Evolutionary conservation across 2,888 invertebrate species (phyloP).

Genomic region (Galerucella calmariensis): DNA sequence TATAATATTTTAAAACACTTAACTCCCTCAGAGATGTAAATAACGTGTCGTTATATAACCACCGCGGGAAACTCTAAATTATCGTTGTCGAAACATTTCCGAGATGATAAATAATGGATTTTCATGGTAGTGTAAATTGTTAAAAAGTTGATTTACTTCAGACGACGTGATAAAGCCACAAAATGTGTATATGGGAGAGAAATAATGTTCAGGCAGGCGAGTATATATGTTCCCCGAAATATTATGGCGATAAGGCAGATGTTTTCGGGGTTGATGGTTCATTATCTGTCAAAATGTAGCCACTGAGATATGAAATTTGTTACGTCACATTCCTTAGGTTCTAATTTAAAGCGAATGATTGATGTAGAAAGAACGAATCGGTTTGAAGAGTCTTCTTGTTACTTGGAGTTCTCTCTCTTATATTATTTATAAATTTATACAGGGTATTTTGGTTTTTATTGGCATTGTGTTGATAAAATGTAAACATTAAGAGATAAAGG

Average conservation of each 20-base stretch:
- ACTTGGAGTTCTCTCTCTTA: background rate
- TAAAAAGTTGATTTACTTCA: constrained; percentile 39
- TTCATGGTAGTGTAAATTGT: constrained; percentile 37
- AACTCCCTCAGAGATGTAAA: constrained; percentile 13
- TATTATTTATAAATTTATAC: background rate
- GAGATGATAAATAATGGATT: constrained; percentile 35
- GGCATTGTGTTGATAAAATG: too few species aligned
- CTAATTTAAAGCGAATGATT: constrained; percentile 16
- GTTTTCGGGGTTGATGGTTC: constrained; percentile 22
- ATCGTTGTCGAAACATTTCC: constrained; percentile 30
- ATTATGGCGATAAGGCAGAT: constrained; percentile 19
- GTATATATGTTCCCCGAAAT: constrained; percentile 14
- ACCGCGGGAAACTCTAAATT: constrained; percentile 24
- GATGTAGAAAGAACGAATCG: background rate
- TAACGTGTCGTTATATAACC: constrained; percentile 4
- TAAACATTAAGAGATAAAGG: too few species aligned
- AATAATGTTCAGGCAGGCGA: constrained; percentile 22
- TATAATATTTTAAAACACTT: background rate
- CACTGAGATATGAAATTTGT: constrained; percentile 20
- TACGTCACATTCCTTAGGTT: constrained; percentile 3
- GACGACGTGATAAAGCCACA: constrained; percentile 26
- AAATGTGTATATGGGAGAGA: constrained; percentile 18
- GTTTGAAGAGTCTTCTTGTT: background rate
- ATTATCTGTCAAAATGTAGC: constrained; percentile 24
- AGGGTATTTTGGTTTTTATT: too few species aligned